Percentiles rank a stretch among this genome's conserved stretches.
These are phyloP conservation scores for Xestia sexstrigata DNA, from an alignment of 2,888 invertebrate species.

Conservation along the genomic window DNA sequence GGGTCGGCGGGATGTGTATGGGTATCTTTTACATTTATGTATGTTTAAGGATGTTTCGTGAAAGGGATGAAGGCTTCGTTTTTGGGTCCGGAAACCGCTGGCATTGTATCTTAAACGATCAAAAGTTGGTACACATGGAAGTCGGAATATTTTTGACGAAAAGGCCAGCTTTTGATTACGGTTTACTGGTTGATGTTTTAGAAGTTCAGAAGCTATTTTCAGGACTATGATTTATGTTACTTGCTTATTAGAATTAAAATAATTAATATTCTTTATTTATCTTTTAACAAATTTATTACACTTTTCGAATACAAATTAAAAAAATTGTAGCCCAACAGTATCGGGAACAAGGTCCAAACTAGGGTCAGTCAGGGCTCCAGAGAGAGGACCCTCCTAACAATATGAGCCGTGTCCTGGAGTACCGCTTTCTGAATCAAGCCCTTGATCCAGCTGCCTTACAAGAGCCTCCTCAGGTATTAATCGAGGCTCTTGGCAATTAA, in stretches of 20 bases:
- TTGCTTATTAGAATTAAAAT: not conserved
- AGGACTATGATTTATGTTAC: not conserved
- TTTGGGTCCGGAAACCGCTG: slow-evolving; percentile 63
- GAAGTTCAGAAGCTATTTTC: not conserved
- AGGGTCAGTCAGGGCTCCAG: too few species aligned
- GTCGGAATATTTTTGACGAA: slow-evolving; percentile 33
- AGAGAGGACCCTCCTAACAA: too few species aligned
- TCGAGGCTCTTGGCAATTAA: too few species aligned
- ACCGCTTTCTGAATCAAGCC: too few species aligned
- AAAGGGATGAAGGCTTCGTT: slow-evolving; percentile 59
- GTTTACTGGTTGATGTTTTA: not conserved
- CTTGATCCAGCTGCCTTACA: too few species aligned
- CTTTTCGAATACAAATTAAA: too few species aligned
- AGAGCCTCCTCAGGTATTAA: too few species aligned
- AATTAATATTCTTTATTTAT: not conserved
- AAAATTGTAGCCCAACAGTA: too few species aligned
- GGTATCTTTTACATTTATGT: slow-evolving; percentile 46
- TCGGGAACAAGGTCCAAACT: too few species aligned
- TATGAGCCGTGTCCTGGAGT: too few species aligned
- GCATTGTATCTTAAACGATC: slow-evolving; percentile 56
- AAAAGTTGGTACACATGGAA: slow-evolving; percentile 47
- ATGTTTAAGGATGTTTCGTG: slow-evolving; percentile 54
- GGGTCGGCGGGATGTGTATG: slow-evolving; percentile 51
- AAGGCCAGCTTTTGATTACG: slow-evolving; percentile 34
- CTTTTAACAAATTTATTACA: too few species aligned